Evolutionary conservation across 2,797 vertebrate genomes (phyloP), one percentile per base, ranked within the genome.

Genomic region (Pseudopleuronectes americanus): DNA sequence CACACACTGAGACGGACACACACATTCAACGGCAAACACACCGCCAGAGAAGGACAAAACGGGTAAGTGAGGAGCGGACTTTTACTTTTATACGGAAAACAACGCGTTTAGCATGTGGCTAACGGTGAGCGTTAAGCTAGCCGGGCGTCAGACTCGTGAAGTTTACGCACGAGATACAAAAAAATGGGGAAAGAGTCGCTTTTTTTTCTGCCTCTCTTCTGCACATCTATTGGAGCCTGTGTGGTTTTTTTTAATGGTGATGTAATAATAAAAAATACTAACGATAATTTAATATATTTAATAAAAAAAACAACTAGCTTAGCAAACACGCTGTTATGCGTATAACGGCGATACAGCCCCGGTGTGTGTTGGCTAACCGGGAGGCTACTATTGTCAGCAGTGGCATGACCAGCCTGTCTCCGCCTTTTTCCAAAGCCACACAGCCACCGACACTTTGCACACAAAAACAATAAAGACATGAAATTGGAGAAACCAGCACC

Each of bases 381-480:
- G 84, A 60, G 80, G 80, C 69, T 80, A 31, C 83, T 87, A 85
- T 85, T 88, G 90, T 87, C 76, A 47, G 57, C 41, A 56, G 84
- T 87, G 79, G 82, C 86, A 74, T 83, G 86, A 81, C 64, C 81
- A 81, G 60, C 59, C 49, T 72, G 74, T 43, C 57, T 85, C 81
- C 78, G 79, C 88, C 84, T 90, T 85, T 88, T 70, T 79, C 64
- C 55, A 83, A 56, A 45, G 43, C 43, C 43, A 19, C 41, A 17
- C 6, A 19, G 45, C 26, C 69, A 66, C 81, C 72, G 65, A 41
- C 36, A 41, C 47, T 58, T 65, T 71, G 19, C 54, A n/a, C n/a
- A n/a, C n/a, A n/a, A n/a, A n/a, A n/a, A n/a, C n/a, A n/a, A n/a
- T n/a, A n/a, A n/a, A n/a, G n/a, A 31, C 6, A 57, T 4, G 10